These are phyloP conservation scores for Labeo rohita DNA, from an alignment of 2,113 vertebrate genomes.

Conservation along the genomic window DNA sequence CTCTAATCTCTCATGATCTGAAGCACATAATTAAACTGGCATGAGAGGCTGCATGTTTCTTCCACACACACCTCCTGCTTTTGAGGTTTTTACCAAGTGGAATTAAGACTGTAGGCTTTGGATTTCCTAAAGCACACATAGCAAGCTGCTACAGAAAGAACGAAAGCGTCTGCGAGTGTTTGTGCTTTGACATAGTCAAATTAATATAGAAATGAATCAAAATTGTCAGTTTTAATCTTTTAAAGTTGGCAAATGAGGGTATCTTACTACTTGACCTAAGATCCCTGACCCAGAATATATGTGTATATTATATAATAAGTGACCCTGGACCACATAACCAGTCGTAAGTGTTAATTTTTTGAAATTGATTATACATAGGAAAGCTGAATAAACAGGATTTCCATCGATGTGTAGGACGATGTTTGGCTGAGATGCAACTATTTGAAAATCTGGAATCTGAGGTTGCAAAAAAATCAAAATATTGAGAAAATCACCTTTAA, in stretches of 20 bases:
- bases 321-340: too few relatives aligned
- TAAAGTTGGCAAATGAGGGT: background rate
- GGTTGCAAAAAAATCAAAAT: too few relatives aligned
- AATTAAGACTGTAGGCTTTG: conserved; percentile 31
- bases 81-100: background rate
- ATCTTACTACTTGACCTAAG: background rate
- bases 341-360: too few relatives aligned
- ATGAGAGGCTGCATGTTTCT: background rate
- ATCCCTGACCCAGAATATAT: background rate
- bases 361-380: too few relatives aligned
- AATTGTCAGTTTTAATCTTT: background rate
- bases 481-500: too few relatives aligned
- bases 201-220: background rate
- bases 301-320: background rate
- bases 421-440: too few relatives aligned
- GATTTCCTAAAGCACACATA: conserved; percentile 32
- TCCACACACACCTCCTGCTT: conserved; percentile 7
- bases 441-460: too few relatives aligned
- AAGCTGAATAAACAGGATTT: too few relatives aligned
- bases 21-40: conserved; percentile 40
- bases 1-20: conserved; percentile 26
- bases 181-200: background rate
- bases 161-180: background rate
- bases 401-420: too few relatives aligned
- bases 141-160: conserved; percentile 11